phyloP scores from a whole-genome alignment of 2,113 vertebrate species.

The Oncorhynchus nerka region DNA sequence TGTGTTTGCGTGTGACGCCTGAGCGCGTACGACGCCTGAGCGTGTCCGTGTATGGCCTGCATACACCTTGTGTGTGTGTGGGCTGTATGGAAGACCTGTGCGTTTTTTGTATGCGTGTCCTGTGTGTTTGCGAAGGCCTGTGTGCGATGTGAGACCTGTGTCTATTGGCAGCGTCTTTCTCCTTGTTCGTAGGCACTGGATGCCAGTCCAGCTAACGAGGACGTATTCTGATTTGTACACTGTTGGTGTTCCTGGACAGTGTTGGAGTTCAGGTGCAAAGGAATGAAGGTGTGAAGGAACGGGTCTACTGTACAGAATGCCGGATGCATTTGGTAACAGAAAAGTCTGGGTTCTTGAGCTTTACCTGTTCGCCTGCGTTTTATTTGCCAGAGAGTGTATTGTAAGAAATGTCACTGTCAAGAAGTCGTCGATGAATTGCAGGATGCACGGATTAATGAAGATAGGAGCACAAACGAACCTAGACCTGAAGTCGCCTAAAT shows the following conservation, averaged over 20 bases:
- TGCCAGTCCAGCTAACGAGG: slow-evolving; percentile 2
- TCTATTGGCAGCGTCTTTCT: too few species aligned
- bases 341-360: too few species aligned
- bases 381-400: neutral
- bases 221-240: neutral
- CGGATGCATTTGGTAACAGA: too few species aligned
- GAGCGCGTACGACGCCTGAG: neutral
- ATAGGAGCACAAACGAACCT: slow-evolving; percentile 30
- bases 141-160: too few species aligned
- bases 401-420: neutral
- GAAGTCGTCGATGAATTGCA: neutral
- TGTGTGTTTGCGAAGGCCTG: too few species aligned
- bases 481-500: slow-evolving; percentile 54
- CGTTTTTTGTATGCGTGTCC: too few species aligned
- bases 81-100: too few species aligned
- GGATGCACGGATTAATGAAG: neutral
- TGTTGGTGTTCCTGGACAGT: neutral
- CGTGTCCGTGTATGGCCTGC: neutral
- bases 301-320: neutral
- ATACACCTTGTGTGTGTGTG: too few species aligned
- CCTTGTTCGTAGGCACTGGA: neutral
- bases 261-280: neutral
- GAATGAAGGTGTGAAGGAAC: neutral
- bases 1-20: neutral
- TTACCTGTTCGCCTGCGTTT: neutral